Percentiles rank a stretch among this genome's conserved stretches.
Evolutionary conservation across 1,140 invertebrate genomes (phyloP).

Genomic region (Drosophila takahashii): DNA sequence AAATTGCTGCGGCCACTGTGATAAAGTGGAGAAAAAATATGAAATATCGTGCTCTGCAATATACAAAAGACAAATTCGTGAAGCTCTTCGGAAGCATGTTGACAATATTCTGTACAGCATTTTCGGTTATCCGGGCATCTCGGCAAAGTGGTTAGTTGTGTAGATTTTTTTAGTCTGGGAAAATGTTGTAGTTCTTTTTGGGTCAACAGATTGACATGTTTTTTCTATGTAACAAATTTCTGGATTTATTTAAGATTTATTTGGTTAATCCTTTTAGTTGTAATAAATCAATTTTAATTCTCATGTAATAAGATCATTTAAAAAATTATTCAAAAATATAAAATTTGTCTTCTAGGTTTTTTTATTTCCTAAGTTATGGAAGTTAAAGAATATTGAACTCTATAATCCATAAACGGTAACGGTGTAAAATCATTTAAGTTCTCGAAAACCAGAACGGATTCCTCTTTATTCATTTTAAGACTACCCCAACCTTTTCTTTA

Average conservation of each 20-base stretch:
- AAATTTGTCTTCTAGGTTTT: too few species aligned
- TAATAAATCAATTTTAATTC: too few species aligned
- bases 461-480: neutral
- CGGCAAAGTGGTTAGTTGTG: constrained; percentile 23
- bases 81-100: constrained; percentile 45
- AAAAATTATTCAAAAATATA: too few species aligned
- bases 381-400: too few species aligned
- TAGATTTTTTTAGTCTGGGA: neutral
- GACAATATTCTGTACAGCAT: constrained; percentile 58
- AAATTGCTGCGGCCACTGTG: constrained; percentile 66
- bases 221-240: too few species aligned
- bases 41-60: constrained; percentile 50
- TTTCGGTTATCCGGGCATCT: constrained; percentile 7
- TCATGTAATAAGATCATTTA: too few species aligned
- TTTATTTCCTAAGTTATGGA: too few species aligned
- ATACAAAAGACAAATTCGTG: constrained; percentile 72
- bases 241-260: too few species aligned
- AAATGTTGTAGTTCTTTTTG: too few species aligned
- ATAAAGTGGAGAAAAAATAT: constrained; percentile 37
- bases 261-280: too few species aligned
- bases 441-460: too few species aligned
- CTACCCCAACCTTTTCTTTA: neutral
- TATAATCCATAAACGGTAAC: neutral
- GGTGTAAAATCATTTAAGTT: neutral
- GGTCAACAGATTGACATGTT: too few species aligned